phyloP scores from a whole-genome alignment of 1,140 invertebrate genomes.

The Episyrphus balteatus region DNA sequence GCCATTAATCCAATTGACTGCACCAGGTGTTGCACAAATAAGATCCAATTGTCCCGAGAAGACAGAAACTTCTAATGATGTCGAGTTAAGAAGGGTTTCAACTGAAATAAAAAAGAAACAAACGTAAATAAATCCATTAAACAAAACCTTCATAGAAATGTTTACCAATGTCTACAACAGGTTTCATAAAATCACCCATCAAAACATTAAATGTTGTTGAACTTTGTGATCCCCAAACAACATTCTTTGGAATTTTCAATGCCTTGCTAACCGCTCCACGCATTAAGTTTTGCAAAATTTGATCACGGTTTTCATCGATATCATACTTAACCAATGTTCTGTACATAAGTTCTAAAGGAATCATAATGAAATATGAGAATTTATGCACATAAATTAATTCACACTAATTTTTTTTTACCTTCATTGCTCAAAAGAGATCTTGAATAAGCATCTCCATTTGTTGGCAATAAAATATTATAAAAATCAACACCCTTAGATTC shows the following conservation, averaged over 20 bases:
- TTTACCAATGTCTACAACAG: slow-evolving; percentile 55
- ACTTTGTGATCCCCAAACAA: slow-evolving; percentile 51
- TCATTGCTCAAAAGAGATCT: slow-evolving; percentile 1
- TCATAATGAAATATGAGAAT: not conserved
- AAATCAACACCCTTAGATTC: slow-evolving; percentile 58
- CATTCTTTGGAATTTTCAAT: slow-evolving; percentile 48
- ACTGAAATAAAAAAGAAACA: slow-evolving; percentile 42
- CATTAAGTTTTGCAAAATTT: slow-evolving; percentile 51
- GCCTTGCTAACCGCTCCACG: slow-evolving; percentile 53
- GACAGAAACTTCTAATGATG: slow-evolving; percentile 35
- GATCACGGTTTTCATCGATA: slow-evolving; percentile 25
- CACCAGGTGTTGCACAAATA: slow-evolving; percentile 58
- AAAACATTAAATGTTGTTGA: slow-evolving; percentile 50
- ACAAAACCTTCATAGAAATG: not conserved
- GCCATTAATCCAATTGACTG: slow-evolving; percentile 55
- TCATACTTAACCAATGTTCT: slow-evolving; percentile 30
- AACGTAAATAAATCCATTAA: not conserved
- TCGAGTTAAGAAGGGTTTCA: slow-evolving; percentile 55
- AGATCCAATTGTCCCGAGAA: slow-evolving; percentile 47
- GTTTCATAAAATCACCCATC: slow-evolving; percentile 71
- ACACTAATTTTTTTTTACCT: slow-evolving; percentile 7
- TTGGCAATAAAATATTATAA: slow-evolving; percentile 60
- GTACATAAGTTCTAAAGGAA: slow-evolving; percentile 22
- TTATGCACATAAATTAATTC: not conserved
- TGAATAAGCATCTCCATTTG: slow-evolving; percentile 13